phyloP scores from a whole-genome alignment of 2,888 invertebrate species.

The Mystacides longicornis region DNA sequence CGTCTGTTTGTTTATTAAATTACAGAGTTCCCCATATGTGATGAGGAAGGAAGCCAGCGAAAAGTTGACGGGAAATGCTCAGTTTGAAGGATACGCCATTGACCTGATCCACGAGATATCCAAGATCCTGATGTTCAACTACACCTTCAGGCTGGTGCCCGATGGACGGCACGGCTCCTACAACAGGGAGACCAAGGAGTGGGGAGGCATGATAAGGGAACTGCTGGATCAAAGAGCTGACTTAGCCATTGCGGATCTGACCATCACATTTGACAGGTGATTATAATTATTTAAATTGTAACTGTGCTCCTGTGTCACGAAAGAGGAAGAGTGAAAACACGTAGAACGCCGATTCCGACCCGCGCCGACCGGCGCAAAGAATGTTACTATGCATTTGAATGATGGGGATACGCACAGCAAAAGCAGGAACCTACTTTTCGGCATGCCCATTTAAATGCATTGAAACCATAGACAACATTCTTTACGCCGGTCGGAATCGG shows the following conservation, averaged over 20 bases:
- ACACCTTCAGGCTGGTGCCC: constrained; percentile 76
- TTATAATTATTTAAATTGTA: constrained; percentile 35
- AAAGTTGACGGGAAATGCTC: constrained; percentile 80
- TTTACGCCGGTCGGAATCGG: no score
- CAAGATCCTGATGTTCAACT: constrained; percentile 77
- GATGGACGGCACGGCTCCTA: constrained; percentile 80
- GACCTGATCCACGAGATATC: constrained; percentile 92
- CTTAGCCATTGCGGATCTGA: constrained; percentile 93
- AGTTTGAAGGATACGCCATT: constrained; percentile 91
- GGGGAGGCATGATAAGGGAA: constrained; percentile 89
- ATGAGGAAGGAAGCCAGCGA: constrained; percentile 87
- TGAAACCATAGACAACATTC: no score
- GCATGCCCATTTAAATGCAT: no score
- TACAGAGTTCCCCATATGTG: constrained; percentile 89
- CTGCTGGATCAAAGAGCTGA: constrained; percentile 86
- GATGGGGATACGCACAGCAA: no score
- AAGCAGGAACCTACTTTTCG: no score
- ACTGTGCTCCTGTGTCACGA: not conserved
- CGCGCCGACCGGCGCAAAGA: no score
- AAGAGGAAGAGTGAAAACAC: no score
- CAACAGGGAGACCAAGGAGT: constrained; percentile 76
- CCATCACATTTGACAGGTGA: constrained; percentile 94
- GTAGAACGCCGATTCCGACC: no score
- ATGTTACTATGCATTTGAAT: no score
- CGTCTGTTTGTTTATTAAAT: no score